phyloP scores from a whole-genome alignment of 2,888 invertebrate genomes.

The Bedellia somnulentella region DNA sequence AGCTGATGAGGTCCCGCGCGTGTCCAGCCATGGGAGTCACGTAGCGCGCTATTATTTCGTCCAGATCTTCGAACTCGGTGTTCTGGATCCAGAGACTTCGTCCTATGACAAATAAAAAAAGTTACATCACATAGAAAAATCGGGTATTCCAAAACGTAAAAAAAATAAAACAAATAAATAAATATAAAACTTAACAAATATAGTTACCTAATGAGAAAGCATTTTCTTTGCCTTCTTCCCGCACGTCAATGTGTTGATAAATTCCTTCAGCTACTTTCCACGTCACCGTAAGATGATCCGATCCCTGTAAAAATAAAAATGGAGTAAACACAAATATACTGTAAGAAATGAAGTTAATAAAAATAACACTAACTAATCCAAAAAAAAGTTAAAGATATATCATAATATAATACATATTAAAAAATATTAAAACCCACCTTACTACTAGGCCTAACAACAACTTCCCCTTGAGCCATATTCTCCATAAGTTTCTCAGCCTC shows the following conservation, averaged over 20 bases:
- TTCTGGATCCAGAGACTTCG: constrained; percentile 80
- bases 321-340: no score
- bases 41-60: constrained; percentile 97
- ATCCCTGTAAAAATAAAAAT: constrained; percentile 55
- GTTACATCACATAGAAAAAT: not conserved
- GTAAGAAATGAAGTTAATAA: not conserved
- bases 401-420: not conserved
- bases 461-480: constrained; percentile 94
- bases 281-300: constrained; percentile 94
- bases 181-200: not conserved
- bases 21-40: constrained; percentile 96
- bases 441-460: constrained; percentile 93
- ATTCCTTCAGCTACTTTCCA: constrained; percentile 97
- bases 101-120: constrained; percentile 19
- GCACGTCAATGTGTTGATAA: constrained; percentile 94
- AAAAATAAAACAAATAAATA: not conserved
- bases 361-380: no score
- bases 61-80: constrained; percentile 97
- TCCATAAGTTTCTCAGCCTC: constrained; percentile 92
- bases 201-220: constrained; percentile 85
- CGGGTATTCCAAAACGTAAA: not conserved
- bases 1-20: constrained; percentile 86
- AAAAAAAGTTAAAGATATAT: not conserved
- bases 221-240: constrained; percentile 95
- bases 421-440: constrained; percentile 57